A percentile compares a stretch with the other conserved stretches of the same genome.
Evolutionary conservation across 1,140 invertebrate species (phyloP).

Genomic region (Bicyclus anynana): DNA sequence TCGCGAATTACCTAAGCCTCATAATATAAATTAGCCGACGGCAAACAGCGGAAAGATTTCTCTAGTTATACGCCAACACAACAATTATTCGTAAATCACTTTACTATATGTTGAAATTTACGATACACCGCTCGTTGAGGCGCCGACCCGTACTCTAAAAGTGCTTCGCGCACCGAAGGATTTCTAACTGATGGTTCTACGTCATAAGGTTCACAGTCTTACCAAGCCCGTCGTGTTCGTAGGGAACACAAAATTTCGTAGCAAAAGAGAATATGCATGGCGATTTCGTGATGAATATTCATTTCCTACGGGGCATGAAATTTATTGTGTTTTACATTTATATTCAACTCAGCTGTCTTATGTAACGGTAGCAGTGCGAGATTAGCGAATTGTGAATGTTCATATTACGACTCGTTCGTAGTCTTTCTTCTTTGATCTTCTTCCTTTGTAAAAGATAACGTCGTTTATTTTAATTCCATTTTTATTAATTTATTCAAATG

Average conservation of each 20-base stretch:
- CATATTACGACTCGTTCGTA: slow-evolving; percentile 43
- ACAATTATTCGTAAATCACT: slow-evolving; percentile 78
- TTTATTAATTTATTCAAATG: not conserved
- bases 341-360: slow-evolving; percentile 76
- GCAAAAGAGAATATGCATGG: slow-evolving; percentile 75
- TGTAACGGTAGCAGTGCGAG: slow-evolving; percentile 72
- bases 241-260: slow-evolving; percentile 62
- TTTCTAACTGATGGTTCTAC: slow-evolving; percentile 43
- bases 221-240: slow-evolving; percentile 19
- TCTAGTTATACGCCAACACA: slow-evolving; percentile 77
- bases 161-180: slow-evolving; percentile 32
- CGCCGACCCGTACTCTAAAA: slow-evolving; percentile 48
- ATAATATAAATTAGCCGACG: slow-evolving; percentile 76
- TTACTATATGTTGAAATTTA: slow-evolving; percentile 78
- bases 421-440: slow-evolving; percentile 3
- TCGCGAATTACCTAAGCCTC: slow-evolving; percentile 76
- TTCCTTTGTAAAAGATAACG: not conserved
- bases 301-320: slow-evolving; percentile 77
- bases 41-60: slow-evolving; percentile 77
- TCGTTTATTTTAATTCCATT: not conserved
- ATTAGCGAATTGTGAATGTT: slow-evolving; percentile 73
- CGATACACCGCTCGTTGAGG: slow-evolving; percentile 53
- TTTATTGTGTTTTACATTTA: slow-evolving; percentile 78
- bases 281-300: slow-evolving; percentile 77
- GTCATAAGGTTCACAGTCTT: slow-evolving; percentile 58